Conservation (phyloP, 1,140 invertebrate species). For the Eurosta solidaginis region DNA sequence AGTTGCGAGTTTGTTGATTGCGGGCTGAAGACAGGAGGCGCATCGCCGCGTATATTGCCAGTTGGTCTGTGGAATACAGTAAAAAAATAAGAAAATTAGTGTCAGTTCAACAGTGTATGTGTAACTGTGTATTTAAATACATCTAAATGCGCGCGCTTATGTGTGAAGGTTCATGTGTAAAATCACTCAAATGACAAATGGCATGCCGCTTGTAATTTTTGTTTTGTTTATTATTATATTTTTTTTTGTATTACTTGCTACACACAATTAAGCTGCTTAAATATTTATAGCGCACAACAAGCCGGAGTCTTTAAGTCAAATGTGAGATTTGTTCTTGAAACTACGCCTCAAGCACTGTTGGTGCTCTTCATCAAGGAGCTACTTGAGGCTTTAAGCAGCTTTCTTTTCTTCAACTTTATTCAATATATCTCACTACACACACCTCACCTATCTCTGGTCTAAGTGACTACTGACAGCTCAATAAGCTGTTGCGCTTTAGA, state of each 20-base stretch:
- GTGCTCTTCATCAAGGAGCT: not conserved
- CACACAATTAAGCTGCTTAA: conserved; percentile 13
- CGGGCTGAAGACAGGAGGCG: conserved; percentile 51
- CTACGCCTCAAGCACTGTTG: not conserved
- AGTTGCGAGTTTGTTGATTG: conserved; percentile 27
- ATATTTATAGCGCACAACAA: not conserved
- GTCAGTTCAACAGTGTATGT: not conserved
- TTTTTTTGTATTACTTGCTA: too few species aligned
- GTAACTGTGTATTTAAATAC: not conserved
- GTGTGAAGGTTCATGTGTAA: not conserved
- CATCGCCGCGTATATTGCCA: conserved; percentile 57
- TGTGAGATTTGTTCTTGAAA: not conserved
- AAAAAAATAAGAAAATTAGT: not conserved
- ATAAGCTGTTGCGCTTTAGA: not conserved
- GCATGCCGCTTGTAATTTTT: not conserved
- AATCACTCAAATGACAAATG: not conserved
- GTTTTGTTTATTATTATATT: too few species aligned
- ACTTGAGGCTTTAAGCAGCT: not conserved
- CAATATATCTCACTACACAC: not conserved
- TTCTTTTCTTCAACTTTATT: not conserved
- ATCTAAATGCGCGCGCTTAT: not conserved
- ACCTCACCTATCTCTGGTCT: not conserved
- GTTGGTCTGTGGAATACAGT: conserved; percentile 54
- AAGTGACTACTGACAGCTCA: not conserved
- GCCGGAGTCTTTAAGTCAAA: not conserved